A percentile compares a stretch with the other conserved stretches of the same genome.
Conservation (phyloP, 2,113 vertebrate genomes). For the Heptranchias perlo region DNA sequence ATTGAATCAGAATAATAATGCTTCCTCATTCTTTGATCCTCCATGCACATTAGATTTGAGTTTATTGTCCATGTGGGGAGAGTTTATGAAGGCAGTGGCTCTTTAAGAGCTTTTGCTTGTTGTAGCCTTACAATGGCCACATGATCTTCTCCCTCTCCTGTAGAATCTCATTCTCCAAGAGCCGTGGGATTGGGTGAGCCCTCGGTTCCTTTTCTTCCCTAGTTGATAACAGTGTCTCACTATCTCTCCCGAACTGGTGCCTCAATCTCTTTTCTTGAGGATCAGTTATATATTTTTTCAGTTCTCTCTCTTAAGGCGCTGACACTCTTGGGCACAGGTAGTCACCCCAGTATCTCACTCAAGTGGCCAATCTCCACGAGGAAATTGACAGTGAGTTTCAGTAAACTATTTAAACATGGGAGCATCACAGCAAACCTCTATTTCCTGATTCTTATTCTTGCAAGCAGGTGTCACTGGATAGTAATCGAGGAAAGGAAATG, state of each 20-base stretch:
- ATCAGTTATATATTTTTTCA: background rate
- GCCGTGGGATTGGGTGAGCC: background rate
- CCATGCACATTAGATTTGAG: background rate
- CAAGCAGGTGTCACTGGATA: background rate
- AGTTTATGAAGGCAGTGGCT: background rate
- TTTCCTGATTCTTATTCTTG: too few species aligned
- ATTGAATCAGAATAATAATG: background rate
- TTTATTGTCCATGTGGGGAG: background rate
- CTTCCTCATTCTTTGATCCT: background rate
- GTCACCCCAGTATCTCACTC: background rate
- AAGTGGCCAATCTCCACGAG: background rate
- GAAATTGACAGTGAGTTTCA: background rate
- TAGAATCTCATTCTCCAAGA: background rate
- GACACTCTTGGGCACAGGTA: background rate
- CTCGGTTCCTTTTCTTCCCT: background rate
- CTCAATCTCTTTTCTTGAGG: background rate
- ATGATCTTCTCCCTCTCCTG: background rate
- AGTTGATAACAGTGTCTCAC: background rate
- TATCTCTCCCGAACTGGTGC: too few species aligned
- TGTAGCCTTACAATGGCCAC: background rate
- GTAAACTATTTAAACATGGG: background rate
- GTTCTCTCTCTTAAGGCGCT: background rate
- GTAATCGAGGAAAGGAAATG: background rate
- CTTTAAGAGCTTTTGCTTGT: background rate
- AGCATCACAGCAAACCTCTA: background rate